Conservation (phyloP, 1,140 invertebrate species). For the Penaeus chinensis region DNA sequence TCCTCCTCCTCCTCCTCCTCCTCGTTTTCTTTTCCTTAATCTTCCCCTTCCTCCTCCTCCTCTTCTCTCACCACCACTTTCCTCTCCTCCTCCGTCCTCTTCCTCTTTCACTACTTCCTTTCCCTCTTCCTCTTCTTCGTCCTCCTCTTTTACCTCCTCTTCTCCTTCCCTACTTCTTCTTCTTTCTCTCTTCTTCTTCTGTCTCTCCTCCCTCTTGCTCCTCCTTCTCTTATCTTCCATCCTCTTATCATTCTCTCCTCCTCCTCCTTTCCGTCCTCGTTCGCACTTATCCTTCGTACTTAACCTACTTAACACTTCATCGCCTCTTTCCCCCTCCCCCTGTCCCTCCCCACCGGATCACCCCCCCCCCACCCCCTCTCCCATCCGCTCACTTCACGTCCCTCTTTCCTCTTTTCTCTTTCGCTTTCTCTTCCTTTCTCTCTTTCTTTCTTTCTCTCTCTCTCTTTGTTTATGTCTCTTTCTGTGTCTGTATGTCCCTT, state of each 20-base stretch:
- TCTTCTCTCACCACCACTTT: not conserved
- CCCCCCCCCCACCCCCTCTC: too few species aligned
- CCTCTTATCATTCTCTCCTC: not conserved
- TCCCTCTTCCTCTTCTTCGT: not conserved
- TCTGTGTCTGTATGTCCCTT: too few species aligned
- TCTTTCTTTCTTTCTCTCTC: not conserved
- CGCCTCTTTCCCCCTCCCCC: too few species aligned
- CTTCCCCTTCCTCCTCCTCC: not conserved
- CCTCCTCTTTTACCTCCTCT: not conserved
- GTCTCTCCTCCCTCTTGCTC: not conserved
- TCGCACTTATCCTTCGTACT: too few species aligned
- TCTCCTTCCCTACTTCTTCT: not conserved
- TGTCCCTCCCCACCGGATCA: too few species aligned
- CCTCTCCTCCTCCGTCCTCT: not conserved
- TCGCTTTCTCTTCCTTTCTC: slow-evolving; percentile 6
- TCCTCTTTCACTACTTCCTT: not conserved
- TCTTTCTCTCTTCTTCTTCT: not conserved
- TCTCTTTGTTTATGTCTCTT: too few species aligned
- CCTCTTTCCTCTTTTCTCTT: not conserved
- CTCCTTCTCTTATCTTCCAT: too few species aligned
- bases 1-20: not conserved
- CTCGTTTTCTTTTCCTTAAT: too few species aligned
- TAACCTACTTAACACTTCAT: too few species aligned
- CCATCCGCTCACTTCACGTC: too few species aligned
- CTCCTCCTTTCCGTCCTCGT: too few species aligned